Conservation (phyloP, 2,888 invertebrate species). For the Eledona agricola region DNA sequence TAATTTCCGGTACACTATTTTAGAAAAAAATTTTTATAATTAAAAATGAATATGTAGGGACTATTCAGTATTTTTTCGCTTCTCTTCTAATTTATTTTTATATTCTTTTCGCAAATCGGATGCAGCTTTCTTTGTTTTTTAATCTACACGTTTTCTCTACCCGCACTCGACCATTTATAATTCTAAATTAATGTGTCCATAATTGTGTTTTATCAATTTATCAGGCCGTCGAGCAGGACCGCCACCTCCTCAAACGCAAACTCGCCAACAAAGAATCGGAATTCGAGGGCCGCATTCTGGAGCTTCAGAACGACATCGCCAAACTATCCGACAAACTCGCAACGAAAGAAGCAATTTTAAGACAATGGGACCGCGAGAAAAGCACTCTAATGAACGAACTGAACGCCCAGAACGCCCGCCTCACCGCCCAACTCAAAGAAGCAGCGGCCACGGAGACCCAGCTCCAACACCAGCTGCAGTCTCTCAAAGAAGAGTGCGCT, state of each 20-base stretch:
- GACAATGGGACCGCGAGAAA: conserved; percentile 81
- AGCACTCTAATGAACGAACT: conserved; percentile 80
- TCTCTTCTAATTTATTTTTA: no score
- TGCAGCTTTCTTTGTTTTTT: no score
- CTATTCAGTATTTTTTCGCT: no score
- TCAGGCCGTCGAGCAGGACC: conserved; percentile 93
- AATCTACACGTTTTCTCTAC: no score
- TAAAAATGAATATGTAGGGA: no score
- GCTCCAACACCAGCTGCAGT: conserved; percentile 81
- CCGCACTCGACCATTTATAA: no score
- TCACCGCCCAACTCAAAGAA: conserved; percentile 87
- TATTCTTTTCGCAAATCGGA: no score
- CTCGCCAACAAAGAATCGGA: conserved; percentile 88
- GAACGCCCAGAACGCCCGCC: conserved; percentile 82
- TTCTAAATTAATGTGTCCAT: no score
- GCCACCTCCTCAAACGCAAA: conserved; percentile 85
- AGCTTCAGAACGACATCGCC: conserved; percentile 88
- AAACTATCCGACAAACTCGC: conserved; percentile 81
- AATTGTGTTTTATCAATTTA: no score
- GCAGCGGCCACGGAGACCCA: conserved; percentile 82
- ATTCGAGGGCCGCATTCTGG: conserved; percentile 85
- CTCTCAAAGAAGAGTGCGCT: conserved; percentile 84
- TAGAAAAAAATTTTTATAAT: no score
- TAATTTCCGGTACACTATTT: no score
- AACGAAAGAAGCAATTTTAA: conserved; percentile 68